These are phyloP conservation scores for Sakesphorus luctuosus DNA, from an alignment of 2,113 vertebrate species.

Conservation along the genomic window DNA sequence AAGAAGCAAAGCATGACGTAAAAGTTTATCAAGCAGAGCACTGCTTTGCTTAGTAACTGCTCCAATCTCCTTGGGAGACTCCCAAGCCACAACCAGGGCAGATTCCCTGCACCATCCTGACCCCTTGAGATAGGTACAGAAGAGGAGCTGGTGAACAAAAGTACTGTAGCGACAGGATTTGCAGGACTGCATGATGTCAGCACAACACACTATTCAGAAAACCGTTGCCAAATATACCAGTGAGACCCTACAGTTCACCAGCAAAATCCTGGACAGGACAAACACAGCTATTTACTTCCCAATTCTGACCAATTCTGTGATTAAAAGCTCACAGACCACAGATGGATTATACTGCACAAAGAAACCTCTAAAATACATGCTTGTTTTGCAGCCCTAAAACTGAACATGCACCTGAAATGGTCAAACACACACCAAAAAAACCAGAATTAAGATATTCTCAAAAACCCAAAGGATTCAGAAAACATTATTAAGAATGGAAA, in stretches of 20 bases:
- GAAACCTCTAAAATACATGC: background rate
- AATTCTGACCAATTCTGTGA: background rate
- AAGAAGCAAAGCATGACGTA: rapidly evolving
- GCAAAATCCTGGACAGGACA: background rate
- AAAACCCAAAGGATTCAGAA: background rate
- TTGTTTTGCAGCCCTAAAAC: background rate
- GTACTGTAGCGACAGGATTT: rapidly evolving
- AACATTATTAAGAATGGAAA: background rate
- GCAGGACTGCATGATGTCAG: rapidly evolving
- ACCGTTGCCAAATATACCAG: background rate
- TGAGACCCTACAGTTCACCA: background rate
- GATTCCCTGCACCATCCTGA: rapidly evolving
- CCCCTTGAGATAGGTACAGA: background rate
- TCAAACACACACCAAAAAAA: too few species aligned
- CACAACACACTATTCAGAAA: background rate
- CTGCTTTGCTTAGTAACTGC: background rate
- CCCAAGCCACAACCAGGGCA: rapidly evolving
- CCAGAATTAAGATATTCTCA: background rate
- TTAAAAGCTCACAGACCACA: background rate
- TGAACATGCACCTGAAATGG: background rate
- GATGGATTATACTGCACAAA: background rate
- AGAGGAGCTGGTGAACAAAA: background rate
- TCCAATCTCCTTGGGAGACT: rapidly evolving
- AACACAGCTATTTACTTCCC: background rate
- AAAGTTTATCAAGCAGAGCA: rapidly evolving